phyloP scores from a whole-genome alignment of 2,113 vertebrate genomes.

The Gambusia holbrooki region DNA sequence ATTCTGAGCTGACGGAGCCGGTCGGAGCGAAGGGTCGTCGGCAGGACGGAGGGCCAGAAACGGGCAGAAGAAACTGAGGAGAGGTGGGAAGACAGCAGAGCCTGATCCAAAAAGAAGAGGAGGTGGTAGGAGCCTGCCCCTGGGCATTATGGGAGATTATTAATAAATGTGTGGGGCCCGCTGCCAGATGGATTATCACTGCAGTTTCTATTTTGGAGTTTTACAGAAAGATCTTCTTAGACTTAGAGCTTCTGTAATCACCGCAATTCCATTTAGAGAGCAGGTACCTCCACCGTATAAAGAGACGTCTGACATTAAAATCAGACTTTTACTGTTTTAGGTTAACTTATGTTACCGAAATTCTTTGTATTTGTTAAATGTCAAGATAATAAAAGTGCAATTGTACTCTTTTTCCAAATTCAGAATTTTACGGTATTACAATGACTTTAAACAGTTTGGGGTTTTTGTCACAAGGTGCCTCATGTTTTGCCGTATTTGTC shows the following conservation, averaged over 20 bases:
- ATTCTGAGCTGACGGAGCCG: not conserved
- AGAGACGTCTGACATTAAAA: not conserved
- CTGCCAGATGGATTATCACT: conserved; percentile 8
- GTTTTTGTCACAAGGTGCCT: not conserved
- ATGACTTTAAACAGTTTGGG: not conserved
- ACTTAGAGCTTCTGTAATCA: not conserved
- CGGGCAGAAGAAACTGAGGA: not conserved
- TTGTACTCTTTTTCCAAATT: not conserved
- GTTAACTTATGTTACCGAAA: not conserved
- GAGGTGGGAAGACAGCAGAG: conserved; percentile 9
- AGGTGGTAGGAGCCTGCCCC: conserved; percentile 17
- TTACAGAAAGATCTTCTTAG: not conserved
- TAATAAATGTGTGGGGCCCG: conserved; percentile 16
- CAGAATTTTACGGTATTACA: not conserved
- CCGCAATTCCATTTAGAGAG: not conserved
- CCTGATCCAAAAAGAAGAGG: not conserved
- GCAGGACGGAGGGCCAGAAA: not conserved
- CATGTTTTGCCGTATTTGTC: too few species aligned
- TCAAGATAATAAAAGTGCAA: not conserved
- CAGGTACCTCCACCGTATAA: not conserved
- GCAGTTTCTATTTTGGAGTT: not conserved
- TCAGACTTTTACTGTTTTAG: not conserved
- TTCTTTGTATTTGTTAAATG: not conserved
- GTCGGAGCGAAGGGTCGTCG: not conserved
- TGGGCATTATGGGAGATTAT: conserved; percentile 43